phyloP scores from a whole-genome alignment of 2,113 vertebrate species.

The Silurus meridionalis region DNA sequence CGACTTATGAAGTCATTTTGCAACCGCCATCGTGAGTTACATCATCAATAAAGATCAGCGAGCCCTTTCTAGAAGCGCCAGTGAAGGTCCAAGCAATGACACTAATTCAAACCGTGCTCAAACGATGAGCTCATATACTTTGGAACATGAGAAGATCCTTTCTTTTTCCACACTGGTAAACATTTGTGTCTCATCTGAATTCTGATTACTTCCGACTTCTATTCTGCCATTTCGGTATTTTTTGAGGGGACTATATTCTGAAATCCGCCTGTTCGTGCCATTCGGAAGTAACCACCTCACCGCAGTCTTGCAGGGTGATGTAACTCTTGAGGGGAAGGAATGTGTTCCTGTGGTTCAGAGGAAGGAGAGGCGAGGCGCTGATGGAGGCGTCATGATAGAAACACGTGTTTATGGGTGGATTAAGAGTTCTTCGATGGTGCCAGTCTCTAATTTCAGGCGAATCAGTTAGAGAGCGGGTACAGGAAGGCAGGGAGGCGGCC shows the following conservation, averaged over 20 bases:
- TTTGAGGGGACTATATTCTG: background rate
- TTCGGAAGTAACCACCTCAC: conserved; percentile 19
- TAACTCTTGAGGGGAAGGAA: conserved; percentile 4
- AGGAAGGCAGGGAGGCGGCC: conserved; percentile 32
- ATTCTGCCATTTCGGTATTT: background rate
- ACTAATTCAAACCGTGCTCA: background rate
- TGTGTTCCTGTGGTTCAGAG: background rate
- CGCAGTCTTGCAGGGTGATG: conserved; percentile 9
- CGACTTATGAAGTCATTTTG: background rate
- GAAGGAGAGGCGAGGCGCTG: conserved; percentile 12
- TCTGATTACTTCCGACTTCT: background rate
- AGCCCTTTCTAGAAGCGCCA: background rate
- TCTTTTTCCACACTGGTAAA: background rate
- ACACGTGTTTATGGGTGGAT: conserved; percentile 23
- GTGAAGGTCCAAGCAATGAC: background rate
- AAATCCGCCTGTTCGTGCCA: conserved; percentile 18
- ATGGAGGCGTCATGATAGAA: conserved; percentile 1
- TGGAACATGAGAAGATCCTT: background rate
- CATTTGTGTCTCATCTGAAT: background rate
- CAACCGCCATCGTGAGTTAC: background rate
- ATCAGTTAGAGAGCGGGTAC: conserved; percentile 25
- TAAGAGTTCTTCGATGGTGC: background rate
- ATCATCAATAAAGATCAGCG: background rate
- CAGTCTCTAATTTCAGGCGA: background rate
- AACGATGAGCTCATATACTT: too few species aligned